phyloP scores from a whole-genome alignment of 2,797 vertebrate genomes.

The Ctenochaetus hawaiiensis region DNA sequence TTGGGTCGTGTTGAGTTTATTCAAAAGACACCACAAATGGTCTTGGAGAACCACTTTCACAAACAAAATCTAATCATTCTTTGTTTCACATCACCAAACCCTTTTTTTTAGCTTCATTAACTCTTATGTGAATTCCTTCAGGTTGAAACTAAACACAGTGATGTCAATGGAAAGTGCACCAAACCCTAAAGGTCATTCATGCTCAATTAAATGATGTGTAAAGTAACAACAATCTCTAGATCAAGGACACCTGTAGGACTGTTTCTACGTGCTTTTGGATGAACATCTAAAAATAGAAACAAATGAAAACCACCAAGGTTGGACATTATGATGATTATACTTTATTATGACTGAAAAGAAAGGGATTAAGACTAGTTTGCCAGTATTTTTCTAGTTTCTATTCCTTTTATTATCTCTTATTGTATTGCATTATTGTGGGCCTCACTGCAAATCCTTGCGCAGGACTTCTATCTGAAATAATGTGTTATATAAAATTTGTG shows the following conservation, averaged over 20 bases:
- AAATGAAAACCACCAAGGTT: background rate
- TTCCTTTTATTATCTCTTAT: background rate
- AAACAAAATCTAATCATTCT: background rate
- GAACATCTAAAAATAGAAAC: background rate
- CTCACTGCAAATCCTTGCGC: background rate
- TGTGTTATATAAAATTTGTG: too few relatives aligned
- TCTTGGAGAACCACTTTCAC: background rate
- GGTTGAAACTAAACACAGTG: constrained; percentile 22
- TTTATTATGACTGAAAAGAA: background rate
- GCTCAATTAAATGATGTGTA: constrained; percentile 39
- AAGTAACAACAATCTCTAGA: constrained; percentile 42
- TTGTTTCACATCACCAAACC: constrained; percentile 4
- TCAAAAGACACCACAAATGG: background rate
- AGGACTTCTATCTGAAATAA: too few relatives aligned
- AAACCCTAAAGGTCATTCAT: constrained; percentile 43
- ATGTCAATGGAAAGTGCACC: constrained; percentile 25
- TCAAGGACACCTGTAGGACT: constrained; percentile 11
- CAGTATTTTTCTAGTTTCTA: background rate
- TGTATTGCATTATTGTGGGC: background rate
- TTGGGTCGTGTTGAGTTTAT: background rate
- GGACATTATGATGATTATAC: background rate
- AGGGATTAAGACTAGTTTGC: background rate
- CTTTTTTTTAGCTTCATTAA: constrained; percentile 13
- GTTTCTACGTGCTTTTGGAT: constrained; percentile 8
- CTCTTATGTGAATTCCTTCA: constrained; percentile 10